These are phyloP conservation scores for Hemicordylus capensis DNA, from an alignment of 2,113 vertebrate species.

Conservation along the genomic window DNA sequence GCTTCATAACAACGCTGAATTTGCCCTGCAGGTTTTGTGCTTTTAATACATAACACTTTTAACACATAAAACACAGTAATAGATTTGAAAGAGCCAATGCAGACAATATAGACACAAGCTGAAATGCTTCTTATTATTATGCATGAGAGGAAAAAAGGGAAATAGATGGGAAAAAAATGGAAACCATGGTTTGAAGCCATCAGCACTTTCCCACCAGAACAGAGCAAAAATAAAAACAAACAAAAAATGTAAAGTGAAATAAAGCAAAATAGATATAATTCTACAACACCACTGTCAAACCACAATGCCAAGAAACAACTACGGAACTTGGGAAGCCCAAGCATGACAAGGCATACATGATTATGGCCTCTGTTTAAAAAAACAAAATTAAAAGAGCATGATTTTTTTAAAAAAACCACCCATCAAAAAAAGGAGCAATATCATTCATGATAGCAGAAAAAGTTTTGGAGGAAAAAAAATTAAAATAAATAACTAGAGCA, in stretches of 20 bases:
- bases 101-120: constrained; percentile 64
- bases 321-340: constrained; percentile 76
- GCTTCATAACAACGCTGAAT: constrained; percentile 47
- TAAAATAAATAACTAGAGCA: constrained; percentile 70
- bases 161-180: constrained; percentile 76
- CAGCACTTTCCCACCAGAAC: constrained; percentile 78
- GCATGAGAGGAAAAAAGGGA: constrained; percentile 77
- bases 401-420: constrained; percentile 64
- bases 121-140: constrained; percentile 72
- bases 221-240: constrained; percentile 45
- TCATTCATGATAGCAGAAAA: constrained; percentile 68
- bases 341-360: constrained; percentile 79
- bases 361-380: constrained; percentile 73
- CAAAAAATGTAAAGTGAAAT: constrained; percentile 25
- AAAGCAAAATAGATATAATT: constrained; percentile 73
- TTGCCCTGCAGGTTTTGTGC: constrained; percentile 62
- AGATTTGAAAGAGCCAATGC: constrained; percentile 69
- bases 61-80: constrained; percentile 70
- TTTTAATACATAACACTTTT: constrained; percentile 58
- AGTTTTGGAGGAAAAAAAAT: constrained; percentile 65
- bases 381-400: constrained; percentile 63
- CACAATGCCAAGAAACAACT: constrained; percentile 78
- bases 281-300: constrained; percentile 75
- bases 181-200: constrained; percentile 76
- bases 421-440: constrained; percentile 58